Percentiles rank a stretch among this genome's conserved stretches.
phyloP scores from a whole-genome alignment of 2,888 invertebrate species.

The Glaucopsyche alexis region DNA sequence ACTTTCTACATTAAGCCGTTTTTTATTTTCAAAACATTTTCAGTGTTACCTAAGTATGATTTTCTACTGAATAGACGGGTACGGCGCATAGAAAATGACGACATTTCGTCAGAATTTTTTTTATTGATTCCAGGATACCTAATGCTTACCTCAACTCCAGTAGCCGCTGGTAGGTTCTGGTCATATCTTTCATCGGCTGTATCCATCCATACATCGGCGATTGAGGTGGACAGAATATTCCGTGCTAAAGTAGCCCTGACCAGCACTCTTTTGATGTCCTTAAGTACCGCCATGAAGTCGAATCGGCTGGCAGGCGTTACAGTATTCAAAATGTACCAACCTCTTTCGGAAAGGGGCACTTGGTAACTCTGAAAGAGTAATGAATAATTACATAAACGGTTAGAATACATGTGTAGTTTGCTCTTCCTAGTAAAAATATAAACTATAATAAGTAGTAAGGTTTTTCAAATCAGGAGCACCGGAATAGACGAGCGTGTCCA shows the following conservation, averaged over 20 bases:
- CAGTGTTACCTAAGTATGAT: no score
- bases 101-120: neutral
- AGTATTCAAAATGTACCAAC: conserved; percentile 78
- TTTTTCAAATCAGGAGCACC: no score
- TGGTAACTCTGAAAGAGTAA: conserved; percentile 73
- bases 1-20: no score
- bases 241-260: conserved; percentile 87
- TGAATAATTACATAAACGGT: neutral
- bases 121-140: neutral
- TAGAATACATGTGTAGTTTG: neutral
- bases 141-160: conserved; percentile 85
- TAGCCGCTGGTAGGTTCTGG: conserved; percentile 82
- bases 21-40: no score
- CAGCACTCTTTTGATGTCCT: conserved; percentile 89
- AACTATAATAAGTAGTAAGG: neutral
- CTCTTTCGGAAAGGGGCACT: conserved; percentile 83
- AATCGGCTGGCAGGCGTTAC: conserved; percentile 80
- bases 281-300: conserved; percentile 91
- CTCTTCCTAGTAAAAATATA: neutral
- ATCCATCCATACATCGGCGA: conserved; percentile 93
- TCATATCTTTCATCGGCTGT: conserved; percentile 84
- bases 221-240: conserved; percentile 82
- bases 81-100: no score
- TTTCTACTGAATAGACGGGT: no score
- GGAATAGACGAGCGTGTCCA: neutral